phyloP scores from a whole-genome alignment of 2,113 vertebrate species.

The Synodontis membranacea region DNA sequence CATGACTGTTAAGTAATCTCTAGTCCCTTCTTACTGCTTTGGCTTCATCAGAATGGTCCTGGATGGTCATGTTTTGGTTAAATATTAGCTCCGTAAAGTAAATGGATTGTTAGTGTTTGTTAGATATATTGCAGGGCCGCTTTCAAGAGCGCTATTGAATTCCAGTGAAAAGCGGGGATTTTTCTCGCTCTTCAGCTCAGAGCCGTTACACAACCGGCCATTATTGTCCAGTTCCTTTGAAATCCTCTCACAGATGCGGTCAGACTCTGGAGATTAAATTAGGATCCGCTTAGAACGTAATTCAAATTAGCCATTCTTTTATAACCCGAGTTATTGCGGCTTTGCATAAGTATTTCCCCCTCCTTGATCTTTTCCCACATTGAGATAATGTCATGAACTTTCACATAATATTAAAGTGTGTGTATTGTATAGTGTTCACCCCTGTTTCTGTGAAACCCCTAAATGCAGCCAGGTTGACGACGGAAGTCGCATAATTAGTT shows the following conservation, averaged over 20 bases:
- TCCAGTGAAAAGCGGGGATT: conserved; percentile 64
- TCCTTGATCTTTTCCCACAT: not conserved
- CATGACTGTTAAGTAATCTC: conserved; percentile 42
- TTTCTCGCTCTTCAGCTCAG: conserved; percentile 51
- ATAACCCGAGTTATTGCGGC: conserved; percentile 46
- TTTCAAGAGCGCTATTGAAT: conserved; percentile 59
- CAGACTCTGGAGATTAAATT: conserved; percentile 60
- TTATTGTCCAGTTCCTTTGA: conserved; percentile 70
- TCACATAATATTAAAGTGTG: not conserved
- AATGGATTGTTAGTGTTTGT: conserved; percentile 24
- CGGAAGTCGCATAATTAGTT: not conserved
- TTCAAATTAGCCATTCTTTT: conserved; percentile 65
- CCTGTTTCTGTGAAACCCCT: not conserved
- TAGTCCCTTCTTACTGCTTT: conserved; percentile 52
- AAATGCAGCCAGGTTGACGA: not conserved
- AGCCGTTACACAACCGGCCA: conserved; percentile 67
- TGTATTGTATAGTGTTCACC: not conserved
- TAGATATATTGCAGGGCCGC: conserved; percentile 51
- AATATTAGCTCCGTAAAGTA: not conserved
- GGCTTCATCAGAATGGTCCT: conserved; percentile 15
- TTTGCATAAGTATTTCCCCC: conserved; percentile 6
- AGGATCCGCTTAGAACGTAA: conserved; percentile 52
- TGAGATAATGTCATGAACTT: not conserved
- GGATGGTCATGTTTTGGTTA: not conserved
- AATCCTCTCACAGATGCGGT: conserved; percentile 65